Percentiles rank a stretch among this genome's conserved stretches.
These are phyloP conservation scores for Prosapia bicincta DNA, from an alignment of 2,888 invertebrate species.

Conservation along the genomic window DNA sequence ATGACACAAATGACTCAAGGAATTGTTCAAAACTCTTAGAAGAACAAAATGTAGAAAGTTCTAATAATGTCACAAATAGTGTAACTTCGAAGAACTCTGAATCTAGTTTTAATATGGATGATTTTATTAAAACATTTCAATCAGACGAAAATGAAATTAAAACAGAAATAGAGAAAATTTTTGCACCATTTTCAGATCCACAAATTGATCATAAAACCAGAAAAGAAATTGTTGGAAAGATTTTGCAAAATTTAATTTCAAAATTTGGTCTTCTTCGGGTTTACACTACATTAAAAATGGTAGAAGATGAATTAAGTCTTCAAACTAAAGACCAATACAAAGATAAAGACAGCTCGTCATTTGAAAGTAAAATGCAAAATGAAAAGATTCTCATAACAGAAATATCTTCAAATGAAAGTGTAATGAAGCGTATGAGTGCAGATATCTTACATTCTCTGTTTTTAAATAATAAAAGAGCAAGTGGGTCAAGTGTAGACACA, in stretches of 20 bases:
- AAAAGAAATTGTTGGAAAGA: background rate
- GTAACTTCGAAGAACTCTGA: background rate
- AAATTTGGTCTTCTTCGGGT: background rate
- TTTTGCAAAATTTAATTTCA: background rate
- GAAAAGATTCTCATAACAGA: background rate
- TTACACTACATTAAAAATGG: background rate
- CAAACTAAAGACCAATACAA: background rate
- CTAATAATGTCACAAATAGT: background rate
- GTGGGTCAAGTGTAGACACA: background rate
- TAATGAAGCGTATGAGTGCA: background rate
- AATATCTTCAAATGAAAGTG: background rate
- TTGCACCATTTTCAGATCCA: background rate
- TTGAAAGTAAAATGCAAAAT: no score
- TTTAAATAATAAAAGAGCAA: background rate
- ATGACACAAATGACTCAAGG: background rate
- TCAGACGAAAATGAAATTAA: background rate
- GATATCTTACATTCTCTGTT: background rate
- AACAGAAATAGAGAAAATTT: background rate
- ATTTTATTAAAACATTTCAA: background rate
- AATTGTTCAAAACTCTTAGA: background rate
- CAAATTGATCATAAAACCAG: background rate
- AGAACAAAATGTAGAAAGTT: background rate
- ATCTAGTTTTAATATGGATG: background rate
- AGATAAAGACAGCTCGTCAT: no score
- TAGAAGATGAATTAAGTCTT: background rate